Conservation (phyloP, 2,113 vertebrate genomes). For the Epinephelus moara region DNA sequence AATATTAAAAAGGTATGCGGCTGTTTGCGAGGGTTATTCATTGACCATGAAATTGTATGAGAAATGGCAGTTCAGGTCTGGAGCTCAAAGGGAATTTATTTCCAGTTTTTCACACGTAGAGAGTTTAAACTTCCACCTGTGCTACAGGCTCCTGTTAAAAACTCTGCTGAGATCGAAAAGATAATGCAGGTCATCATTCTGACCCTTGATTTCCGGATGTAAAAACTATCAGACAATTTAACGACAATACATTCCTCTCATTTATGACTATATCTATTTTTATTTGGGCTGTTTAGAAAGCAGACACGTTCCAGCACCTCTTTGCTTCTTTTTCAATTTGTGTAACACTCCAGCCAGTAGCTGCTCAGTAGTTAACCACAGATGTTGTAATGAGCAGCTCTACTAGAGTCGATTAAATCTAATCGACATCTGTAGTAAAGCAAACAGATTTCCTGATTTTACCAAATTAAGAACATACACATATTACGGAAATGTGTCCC, state of each 20-base stretch:
- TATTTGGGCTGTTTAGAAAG: background rate
- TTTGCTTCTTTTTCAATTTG: background rate
- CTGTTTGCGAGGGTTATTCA: conserved; percentile 50
- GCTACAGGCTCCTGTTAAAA: conserved; percentile 1
- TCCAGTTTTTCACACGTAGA: conserved; percentile 23
- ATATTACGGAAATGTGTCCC: background rate
- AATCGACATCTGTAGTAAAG: too few species aligned
- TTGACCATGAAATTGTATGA: conserved; percentile 69
- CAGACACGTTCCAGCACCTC: background rate
- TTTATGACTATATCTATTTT: too few species aligned
- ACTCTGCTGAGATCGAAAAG: background rate
- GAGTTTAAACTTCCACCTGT: conserved; percentile 20
- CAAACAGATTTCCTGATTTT: too few species aligned
- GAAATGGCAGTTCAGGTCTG: background rate
- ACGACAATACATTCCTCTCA: background rate
- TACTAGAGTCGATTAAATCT: background rate
- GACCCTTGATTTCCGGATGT: background rate
- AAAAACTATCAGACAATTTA: background rate
- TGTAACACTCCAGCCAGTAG: background rate
- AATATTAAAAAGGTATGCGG: conserved; percentile 55
- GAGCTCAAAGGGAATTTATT: conserved; percentile 30
- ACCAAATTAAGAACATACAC: background rate
- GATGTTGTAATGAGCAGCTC: background rate
- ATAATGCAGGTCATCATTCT: background rate
- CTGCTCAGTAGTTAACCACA: background rate